A percentile compares a stretch with the other conserved stretches of the same genome.
Conservation (phyloP, 2,113 vertebrate species). For the Melanotaenia duboulayi region DNA sequence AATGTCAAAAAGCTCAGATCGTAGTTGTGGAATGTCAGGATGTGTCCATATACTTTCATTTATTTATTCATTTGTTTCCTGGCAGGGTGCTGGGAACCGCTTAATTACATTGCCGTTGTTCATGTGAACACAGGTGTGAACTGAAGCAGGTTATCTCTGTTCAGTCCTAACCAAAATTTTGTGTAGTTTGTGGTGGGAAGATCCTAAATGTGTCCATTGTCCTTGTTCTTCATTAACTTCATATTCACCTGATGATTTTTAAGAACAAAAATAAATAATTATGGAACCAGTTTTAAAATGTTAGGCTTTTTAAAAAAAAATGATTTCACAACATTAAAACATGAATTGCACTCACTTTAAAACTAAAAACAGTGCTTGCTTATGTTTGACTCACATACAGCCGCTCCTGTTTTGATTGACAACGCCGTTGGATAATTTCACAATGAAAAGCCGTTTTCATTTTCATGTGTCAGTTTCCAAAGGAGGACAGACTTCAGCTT, state of each 20-base stretch:
- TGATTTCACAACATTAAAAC: background rate
- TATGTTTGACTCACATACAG: slow-evolving; percentile 23
- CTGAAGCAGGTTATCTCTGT: background rate
- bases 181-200: background rate
- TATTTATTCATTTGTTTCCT: background rate
- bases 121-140: slow-evolving; percentile 1
- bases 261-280: background rate
- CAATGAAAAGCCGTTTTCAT: slow-evolving; percentile 36
- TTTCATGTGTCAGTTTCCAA: slow-evolving; percentile 41
- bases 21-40: background rate
- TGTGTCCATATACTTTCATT: background rate
- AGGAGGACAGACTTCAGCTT: slow-evolving; percentile 45
- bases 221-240: background rate
- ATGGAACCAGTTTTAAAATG: background rate
- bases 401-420: slow-evolving; percentile 23
- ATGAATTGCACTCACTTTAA: slow-evolving; percentile 22
- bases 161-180: background rate
- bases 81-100: background rate
- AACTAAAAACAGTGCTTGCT: background rate
- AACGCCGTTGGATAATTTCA: slow-evolving; percentile 40
- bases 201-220: background rate
- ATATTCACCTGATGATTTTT: no score
- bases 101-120: slow-evolving; percentile 2
- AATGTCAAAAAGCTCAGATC: background rate
- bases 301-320: background rate